These are phyloP conservation scores for Nebria ingens DNA, from an alignment of 1,140 invertebrate species.

Conservation along the genomic window DNA sequence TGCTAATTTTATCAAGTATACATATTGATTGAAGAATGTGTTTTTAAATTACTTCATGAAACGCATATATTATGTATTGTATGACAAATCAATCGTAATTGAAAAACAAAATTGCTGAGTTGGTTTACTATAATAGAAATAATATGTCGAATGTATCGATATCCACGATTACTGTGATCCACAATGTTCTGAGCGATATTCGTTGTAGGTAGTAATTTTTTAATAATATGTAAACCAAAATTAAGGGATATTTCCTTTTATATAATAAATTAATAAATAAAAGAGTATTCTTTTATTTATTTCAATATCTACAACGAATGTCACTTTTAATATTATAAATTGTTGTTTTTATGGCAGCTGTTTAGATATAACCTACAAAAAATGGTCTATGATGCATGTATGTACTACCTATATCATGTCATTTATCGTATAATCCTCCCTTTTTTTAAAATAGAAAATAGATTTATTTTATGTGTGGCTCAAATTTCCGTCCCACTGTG, in stretches of 20 bases:
- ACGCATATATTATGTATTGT: too few relatives aligned
- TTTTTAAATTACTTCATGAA: too few relatives aligned
- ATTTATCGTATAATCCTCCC: not conserved
- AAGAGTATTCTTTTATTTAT: too few relatives aligned
- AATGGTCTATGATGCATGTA: too few relatives aligned
- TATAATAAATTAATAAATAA: too few relatives aligned
- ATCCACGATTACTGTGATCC: constrained; percentile 5
- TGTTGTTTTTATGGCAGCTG: not conserved
- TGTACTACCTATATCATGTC: not conserved
- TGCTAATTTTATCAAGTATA: constrained; percentile 13
- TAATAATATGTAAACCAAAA: too few relatives aligned
- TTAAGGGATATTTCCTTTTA: too few relatives aligned
- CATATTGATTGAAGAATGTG: constrained; percentile 2
- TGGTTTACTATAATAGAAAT: constrained; percentile 1
- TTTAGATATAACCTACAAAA: too few relatives aligned
- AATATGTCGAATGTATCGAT: not conserved
- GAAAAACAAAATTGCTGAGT: too few relatives aligned
- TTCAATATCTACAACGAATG: not conserved
- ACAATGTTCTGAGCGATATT: not conserved
- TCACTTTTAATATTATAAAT: not conserved
- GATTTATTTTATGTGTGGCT: not conserved
- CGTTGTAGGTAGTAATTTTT: not conserved
- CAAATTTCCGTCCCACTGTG: constrained; percentile 7
- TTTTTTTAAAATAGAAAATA: not conserved
- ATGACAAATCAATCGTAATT: constrained; percentile 4